Evolutionary conservation across 2,797 vertebrate species (phyloP).

Genomic region (Pogoniulus pusillus): DNA sequence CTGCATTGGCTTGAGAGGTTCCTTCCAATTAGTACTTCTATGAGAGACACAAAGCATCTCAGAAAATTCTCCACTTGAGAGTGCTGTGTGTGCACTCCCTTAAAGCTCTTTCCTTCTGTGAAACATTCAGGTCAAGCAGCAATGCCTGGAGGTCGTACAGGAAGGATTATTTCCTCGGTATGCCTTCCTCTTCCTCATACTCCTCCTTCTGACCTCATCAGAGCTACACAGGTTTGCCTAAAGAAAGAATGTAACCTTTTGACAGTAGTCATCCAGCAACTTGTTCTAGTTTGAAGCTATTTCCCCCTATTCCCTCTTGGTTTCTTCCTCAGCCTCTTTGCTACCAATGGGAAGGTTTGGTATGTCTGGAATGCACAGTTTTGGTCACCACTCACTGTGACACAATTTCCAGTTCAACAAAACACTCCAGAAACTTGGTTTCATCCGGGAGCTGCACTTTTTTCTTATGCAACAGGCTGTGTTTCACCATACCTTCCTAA

Average conservation of each 20-base stretch:
- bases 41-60: background rate
- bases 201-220: slow-evolving; percentile 16
- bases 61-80: background rate
- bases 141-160: slow-evolving; percentile 30
- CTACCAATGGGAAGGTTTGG: background rate
- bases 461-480: background rate
- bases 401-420: slow-evolving; percentile 8
- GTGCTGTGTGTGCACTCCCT: background rate
- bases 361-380: slow-evolving; percentile 17
- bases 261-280: slow-evolving; percentile 35
- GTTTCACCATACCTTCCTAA: background rate
- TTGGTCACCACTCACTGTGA: background rate
- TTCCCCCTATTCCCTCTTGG: background rate
- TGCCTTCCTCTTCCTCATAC: slow-evolving; percentile 56
- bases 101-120: background rate
- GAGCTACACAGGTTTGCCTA: background rate
- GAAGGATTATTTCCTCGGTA: slow-evolving; percentile 29
- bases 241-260: slow-evolving; percentile 61
- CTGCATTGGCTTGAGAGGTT: background rate
- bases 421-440: background rate
- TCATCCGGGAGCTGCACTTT: slow-evolving; percentile 6
- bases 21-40: background rate
- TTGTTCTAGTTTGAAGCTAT: slow-evolving; percentile 44
- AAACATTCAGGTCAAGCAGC: background rate
- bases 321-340: slow-evolving; percentile 12